Evolutionary conservation across 2,797 vertebrate species (phyloP).

Genomic region (Picus viridis): DNA sequence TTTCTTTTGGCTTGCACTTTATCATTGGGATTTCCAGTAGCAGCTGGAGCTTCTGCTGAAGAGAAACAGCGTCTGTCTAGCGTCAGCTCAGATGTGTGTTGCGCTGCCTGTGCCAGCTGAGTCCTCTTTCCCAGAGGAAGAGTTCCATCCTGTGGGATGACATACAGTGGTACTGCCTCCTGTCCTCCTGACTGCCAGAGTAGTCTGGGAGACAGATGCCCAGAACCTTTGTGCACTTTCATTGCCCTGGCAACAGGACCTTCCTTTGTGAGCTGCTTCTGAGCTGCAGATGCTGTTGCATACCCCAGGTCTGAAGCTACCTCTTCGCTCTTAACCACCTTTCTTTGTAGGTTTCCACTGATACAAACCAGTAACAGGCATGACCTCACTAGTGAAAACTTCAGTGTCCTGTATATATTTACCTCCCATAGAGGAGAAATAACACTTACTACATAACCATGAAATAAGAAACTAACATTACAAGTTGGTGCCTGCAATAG

Average conservation of each 20-base stretch:
- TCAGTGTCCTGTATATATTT: not conserved
- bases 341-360: not conserved
- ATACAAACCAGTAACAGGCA: not conserved
- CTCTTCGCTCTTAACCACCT: not conserved
- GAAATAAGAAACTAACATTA: not conserved
- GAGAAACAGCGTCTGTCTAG: not conserved
- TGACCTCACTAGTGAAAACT: not conserved
- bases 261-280: not conserved
- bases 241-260: not conserved
- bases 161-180: not conserved
- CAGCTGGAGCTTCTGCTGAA: constrained; percentile 30
- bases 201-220: not conserved
- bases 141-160: not conserved
- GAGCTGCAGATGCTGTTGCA: not conserved
- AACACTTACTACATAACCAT: not conserved
- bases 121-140: not conserved
- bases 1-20: constrained; percentile 7
- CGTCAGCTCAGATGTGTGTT: not conserved
- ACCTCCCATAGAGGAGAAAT: not conserved
- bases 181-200: not conserved
- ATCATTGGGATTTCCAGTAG: not conserved
- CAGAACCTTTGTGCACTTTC: not conserved
- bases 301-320: not conserved
- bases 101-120: constrained; percentile 18
- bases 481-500: not conserved